Evolutionary conservation across 2,888 invertebrate species (phyloP), one percentile per base, ranked within the genome.

Genomic region (Trachelus troglodyta): DNA sequence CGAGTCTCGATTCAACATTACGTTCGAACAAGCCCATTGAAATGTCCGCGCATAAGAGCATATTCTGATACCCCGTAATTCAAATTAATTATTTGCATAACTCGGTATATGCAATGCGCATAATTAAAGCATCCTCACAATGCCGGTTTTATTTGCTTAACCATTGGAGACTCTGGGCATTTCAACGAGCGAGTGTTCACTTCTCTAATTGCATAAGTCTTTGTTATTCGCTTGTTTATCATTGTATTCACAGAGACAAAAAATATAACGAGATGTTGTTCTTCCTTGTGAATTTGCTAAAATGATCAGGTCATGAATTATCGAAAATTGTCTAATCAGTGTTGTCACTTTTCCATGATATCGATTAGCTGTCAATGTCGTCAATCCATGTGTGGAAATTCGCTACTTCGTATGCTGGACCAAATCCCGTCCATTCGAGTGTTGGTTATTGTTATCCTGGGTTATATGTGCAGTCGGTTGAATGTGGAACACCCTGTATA

Each of bases 31-130:
- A 80, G 80, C 84, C 87, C 84, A 88, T 87, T 88, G 85, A 87
- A 87, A 87, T 80, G 86, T 87, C 86, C 80, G 76, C 78, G 80
- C 80, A 78, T 82, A 85, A 84, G 84, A 87, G 85, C 85, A 84
- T 85, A 85, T 85, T 83, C 85, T 81, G 83, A 86, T 87, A 86
- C 79, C 81, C 78, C 77, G 69, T 76, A 76, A 79, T 79, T 78
- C 69, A 78, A 78, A 79, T 76, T 75, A 78, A 40, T 74, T 77
- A 77, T 77, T 77, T 68, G 79, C 77, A 75, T 79, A 71, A 68
- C 77, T n/a, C 30, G 34, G 15, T 40, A 56, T 56, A 74, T 35
- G 34, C 37, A 37, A 74, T 34, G 37, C 37, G 74, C 74, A 74
- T 37, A 30, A 34, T 34, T 34, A 74, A 37, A 30, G 34, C 34